Base-by-base conservation (phyloP, 2,888 invertebrate genomes). In the Cancer borealis region DNA sequence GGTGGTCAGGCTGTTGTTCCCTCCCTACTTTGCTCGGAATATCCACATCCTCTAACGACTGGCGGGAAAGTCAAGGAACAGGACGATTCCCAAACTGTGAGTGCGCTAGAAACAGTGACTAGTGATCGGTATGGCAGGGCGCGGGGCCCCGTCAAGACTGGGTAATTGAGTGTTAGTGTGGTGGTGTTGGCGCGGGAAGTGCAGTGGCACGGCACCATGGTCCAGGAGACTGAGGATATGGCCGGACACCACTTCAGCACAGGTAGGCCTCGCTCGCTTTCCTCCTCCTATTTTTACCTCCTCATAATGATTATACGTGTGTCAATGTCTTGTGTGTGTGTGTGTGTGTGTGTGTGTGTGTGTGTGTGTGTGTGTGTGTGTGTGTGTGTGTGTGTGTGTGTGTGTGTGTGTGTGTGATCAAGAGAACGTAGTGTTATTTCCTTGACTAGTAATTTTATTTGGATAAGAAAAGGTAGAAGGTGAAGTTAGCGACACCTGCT, bases 181-280 rank as follows among this genome's bases (percentile, higher is more conserved):
- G 91, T 91, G 91, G 49, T 46, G 60, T 6, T 39, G 66, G 73
- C n/a, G 91, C n/a, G 45, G 45, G 73, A 21, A 46, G 91, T 45
- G 73, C 12, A n/a, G 10, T 30, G 17, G 66, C n/a, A 73, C 39
- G 92, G 87, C 94, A 94, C 60, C 49, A 94, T 94, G 94, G 94
- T 94, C 5, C 94, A 94, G 89, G 94, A 94, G 94, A 94, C 94
- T 30, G 94, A 94, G 30, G 94, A 94, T 92, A 94, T 94, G 94
- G 92, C 94, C 66, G 87, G 49, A 73, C 94, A 94, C 94, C 94
- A 92, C 73, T 94, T 79, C 92, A 93, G 92, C 93, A 92, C 94
- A 94, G 94, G 94, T 94, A 94, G 66, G 26, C 8, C 54, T 21
- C n/a, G 12, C 73, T 54, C 14, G 3, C 10, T 3, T 14, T 54